Evolutionary conservation across 1,140 invertebrate genomes (phyloP).

Genomic region (Pachyrhynchus sulphureomaculatus): DNA sequence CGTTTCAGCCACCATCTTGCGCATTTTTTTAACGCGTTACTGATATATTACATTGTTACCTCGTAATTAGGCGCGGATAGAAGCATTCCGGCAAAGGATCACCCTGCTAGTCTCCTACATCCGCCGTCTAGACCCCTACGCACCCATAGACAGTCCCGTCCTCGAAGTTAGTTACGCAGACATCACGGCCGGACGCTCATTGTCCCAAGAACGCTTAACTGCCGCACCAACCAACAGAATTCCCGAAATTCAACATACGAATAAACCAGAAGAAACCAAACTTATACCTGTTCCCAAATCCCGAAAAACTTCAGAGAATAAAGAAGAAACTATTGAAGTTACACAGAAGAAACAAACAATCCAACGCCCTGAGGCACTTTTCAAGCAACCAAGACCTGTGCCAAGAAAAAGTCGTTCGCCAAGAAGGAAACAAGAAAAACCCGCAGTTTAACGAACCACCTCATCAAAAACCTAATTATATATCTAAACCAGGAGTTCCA

Average conservation of each 20-base stretch:
- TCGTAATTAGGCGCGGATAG: constrained; percentile 71
- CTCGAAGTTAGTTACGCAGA: constrained; percentile 56
- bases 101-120: constrained; percentile 67
- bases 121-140: constrained; percentile 71
- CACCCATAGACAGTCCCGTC: constrained; percentile 47
- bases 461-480: neutral
- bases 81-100: constrained; percentile 65
- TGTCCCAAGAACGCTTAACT: constrained; percentile 38
- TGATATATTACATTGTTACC: constrained; percentile 52
- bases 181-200: constrained; percentile 43
- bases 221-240: constrained; percentile 11
- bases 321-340: neutral
- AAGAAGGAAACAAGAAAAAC: constrained; percentile 8
- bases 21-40: constrained; percentile 40
- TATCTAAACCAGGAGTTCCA: no score
- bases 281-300: neutral
- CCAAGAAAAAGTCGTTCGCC: constrained; percentile 50
- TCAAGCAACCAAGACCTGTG: neutral
- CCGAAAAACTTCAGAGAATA: neutral
- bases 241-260: constrained; percentile 5
- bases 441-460: neutral
- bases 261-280: constrained; percentile 9
- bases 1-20: constrained; percentile 47
- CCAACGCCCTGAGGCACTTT: neutral
- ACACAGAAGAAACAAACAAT: neutral